Conservation (phyloP, 1,140 invertebrate species). For the Lepidotrigona ventralis region DNA sequence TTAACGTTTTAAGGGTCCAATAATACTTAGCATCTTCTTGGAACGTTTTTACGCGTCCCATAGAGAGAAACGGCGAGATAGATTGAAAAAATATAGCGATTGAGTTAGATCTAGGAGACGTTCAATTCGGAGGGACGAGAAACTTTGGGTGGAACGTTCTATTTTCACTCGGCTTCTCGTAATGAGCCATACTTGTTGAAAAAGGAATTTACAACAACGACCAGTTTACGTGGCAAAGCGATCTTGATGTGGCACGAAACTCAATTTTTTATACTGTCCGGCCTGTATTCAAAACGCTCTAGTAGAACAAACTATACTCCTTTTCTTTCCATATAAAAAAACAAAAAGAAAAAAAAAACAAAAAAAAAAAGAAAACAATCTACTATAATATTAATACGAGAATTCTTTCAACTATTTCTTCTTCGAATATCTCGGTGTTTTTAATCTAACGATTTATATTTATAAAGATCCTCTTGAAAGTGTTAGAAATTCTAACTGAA, state of each 20-base stretch:
- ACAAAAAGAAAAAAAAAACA: not conserved
- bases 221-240: conserved; percentile 39
- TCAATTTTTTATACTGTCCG: conserved; percentile 49
- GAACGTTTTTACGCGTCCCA: not conserved
- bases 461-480: not conserved
- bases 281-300: conserved; percentile 52
- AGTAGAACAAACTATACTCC: conserved; percentile 42
- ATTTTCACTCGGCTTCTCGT: conserved; percentile 36
- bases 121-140: not conserved
- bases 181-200: conserved; percentile 27
- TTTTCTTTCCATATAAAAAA: conserved; percentile 4
- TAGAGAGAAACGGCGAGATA: not conserved
- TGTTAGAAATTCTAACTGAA: not conserved
- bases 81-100: not conserved
- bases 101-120: conserved; percentile 9
- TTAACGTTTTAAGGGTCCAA: not conserved
- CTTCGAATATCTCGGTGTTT: not conserved
- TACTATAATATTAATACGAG: not conserved
- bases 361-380: not conserved
- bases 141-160: not conserved
- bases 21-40: not conserved
- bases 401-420: not conserved
- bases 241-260: conserved; percentile 34
- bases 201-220: conserved; percentile 35
- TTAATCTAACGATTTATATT: not conserved